Base-by-base conservation (phyloP, 2,113 vertebrate species). In the Pangasianodon gigas region DNA sequence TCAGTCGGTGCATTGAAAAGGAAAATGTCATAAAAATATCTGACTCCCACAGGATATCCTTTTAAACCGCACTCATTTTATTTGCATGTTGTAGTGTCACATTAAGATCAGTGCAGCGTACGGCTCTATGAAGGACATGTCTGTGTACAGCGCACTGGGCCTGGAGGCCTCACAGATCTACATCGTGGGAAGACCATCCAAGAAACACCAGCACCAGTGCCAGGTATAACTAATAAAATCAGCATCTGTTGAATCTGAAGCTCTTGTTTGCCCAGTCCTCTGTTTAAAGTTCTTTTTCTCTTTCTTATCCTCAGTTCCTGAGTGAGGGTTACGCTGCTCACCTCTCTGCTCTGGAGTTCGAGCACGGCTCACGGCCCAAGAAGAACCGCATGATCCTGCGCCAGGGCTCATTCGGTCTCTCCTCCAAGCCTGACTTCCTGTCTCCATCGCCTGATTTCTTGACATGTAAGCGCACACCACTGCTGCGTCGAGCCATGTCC, bases 101-200 rank as follows among this genome's bases (percentile, higher is more conserved):
- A 96, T 99, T 96, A 98, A 96, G 92, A 97, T 98, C 90, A 97
- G 98, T 0, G 98, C 98, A 0, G 98, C 98, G 0, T 99, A 99
- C 0, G 98, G 98, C 87, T 99, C 98, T 87, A 99, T 97, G 29
- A 99, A 99, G 97, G 98, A 99, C 93, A 98, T 99, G 93, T 98
- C 98, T 0, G 98, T 99, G 91, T 99, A 99, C 95, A 97, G 95
- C 92, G 93, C 98, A 93, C 97, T 99, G 92, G 98, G 96, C 92
- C 94, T 99, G 93, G 95, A 97, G 0, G 94, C 98, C 85, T 95
- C 97, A 2, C 98, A 99, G 92, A 99, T 99, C 93, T 99, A 97
- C 94, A 99, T 99, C 0, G 98, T 99, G 0, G 98, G 98, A 41
- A 95, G 98, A 81, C 97, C 98, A 67, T 98, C 98, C 92, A 99